These are phyloP conservation scores for Cherax destructor DNA, from an alignment of 1,140 invertebrate genomes.

Conservation along the genomic window DNA sequence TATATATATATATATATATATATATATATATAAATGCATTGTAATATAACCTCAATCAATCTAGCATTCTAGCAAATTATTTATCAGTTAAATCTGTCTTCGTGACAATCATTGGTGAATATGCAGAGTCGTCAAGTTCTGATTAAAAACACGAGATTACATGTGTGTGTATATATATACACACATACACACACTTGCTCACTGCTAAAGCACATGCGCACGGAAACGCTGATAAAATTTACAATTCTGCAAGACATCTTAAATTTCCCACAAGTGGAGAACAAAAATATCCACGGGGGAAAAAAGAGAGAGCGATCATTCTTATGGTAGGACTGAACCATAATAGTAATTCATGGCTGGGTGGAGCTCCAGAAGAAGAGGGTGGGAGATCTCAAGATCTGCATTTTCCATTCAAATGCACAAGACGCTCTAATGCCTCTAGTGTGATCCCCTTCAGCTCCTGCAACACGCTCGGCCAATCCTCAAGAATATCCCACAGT, in stretches of 20 bases:
- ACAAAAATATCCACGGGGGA: constrained; percentile 4
- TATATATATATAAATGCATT: no score
- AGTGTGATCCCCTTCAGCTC: constrained; percentile 6
- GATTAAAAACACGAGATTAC: no score
- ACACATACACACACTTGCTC: no score
- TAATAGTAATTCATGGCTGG: neutral
- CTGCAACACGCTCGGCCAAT: neutral
- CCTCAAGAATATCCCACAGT: constrained; percentile 8
- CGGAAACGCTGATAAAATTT: neutral
- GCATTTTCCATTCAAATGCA: constrained; percentile 36
- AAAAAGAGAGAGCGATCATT: constrained; percentile 29
- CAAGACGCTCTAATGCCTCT: neutral
- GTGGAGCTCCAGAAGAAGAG: neutral
- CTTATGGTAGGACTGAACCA: neutral
- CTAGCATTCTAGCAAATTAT: no score
- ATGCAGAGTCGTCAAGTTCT: no score
- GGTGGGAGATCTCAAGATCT: neutral
- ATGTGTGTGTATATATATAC: no score
- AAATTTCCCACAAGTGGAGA: neutral
- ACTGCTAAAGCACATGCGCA: no score
- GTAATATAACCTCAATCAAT: no score
- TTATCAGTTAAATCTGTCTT: no score
- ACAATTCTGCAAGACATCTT: neutral
- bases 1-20: no score
- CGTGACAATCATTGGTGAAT: no score